phyloP scores from a whole-genome alignment of 1,140 invertebrate species.

The Drosophila willistoni region DNA sequence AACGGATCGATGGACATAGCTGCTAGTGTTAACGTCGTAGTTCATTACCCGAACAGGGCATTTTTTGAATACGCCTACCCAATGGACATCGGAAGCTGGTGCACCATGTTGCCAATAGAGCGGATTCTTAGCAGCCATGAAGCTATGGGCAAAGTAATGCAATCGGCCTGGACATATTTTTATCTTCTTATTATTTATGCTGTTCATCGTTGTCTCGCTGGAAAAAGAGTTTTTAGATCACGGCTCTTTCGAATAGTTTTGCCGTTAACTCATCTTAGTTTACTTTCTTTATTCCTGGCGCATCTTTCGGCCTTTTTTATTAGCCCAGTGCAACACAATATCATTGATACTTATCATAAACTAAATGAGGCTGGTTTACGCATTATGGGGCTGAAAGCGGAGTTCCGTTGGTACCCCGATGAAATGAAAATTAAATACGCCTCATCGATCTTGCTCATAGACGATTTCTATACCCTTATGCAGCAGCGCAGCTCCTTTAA shows the following conservation, averaged over 20 bases:
- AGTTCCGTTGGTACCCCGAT: slow-evolving; percentile 34
- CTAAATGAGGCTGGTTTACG: slow-evolving; percentile 17
- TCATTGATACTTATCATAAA: slow-evolving; percentile 32
- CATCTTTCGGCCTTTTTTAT: slow-evolving; percentile 45
- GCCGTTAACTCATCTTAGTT: slow-evolving; percentile 5
- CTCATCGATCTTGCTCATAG: slow-evolving; percentile 31
- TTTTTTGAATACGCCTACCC: slow-evolving; percentile 27
- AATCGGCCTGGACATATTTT: slow-evolving; percentile 35
- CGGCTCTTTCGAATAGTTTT: background rate
- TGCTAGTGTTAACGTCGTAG: slow-evolving; percentile 16
- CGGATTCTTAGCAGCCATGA: slow-evolving; percentile 31
- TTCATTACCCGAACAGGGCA: background rate
- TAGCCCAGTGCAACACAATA: slow-evolving; percentile 23
- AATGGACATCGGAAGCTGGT: slow-evolving; percentile 36
- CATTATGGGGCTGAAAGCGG: slow-evolving; percentile 34
- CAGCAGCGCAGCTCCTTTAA: slow-evolving; percentile 43
- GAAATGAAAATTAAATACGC: slow-evolving; percentile 41
- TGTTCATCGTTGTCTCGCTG: background rate
- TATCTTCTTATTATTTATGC: slow-evolving; percentile 33
- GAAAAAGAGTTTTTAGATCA: background rate
- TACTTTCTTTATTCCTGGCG: slow-evolving; percentile 32
- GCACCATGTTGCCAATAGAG: slow-evolving; percentile 52
- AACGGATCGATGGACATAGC: slow-evolving; percentile 39
- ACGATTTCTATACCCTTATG: slow-evolving; percentile 23
- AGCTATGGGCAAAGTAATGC: slow-evolving; percentile 20